Conservation (phyloP, 2,797 vertebrate species). For the Myripristis murdjan region DNA sequence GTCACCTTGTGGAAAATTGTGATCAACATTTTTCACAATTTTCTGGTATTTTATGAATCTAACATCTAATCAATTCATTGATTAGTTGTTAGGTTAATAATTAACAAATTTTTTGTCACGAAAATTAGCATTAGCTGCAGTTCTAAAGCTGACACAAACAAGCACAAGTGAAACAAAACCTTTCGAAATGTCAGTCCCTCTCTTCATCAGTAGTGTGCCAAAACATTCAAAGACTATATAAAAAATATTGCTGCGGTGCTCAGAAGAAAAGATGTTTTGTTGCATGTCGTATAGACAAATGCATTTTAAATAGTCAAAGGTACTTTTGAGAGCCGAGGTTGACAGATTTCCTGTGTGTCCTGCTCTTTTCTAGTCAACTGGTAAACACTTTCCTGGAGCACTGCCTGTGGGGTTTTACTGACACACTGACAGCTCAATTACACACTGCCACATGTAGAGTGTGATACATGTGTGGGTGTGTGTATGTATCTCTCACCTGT, state of each 20-base stretch:
- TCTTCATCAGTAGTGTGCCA: slow-evolving; percentile 30
- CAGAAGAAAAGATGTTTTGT: slow-evolving; percentile 2
- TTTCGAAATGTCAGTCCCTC: slow-evolving; percentile 11
- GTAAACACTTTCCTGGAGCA: slow-evolving; percentile 32
- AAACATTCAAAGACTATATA: slow-evolving; percentile 18
- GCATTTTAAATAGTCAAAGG: neutral
- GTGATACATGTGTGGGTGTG: neutral
- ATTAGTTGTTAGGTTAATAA: too few species aligned
- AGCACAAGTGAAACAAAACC: slow-evolving; percentile 31
- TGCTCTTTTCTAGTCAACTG: neutral
- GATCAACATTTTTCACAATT: too few species aligned
- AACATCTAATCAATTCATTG: too few species aligned
- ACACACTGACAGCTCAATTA: slow-evolving; percentile 30
- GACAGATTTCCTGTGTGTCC: neutral
- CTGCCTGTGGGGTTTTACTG: slow-evolving; percentile 20
- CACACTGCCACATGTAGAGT: slow-evolving; percentile 2
- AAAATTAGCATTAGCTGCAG: too few species aligned
- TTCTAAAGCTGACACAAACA: slow-evolving; percentile 38
- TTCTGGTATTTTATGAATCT: too few species aligned
- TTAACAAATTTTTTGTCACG: too few species aligned
- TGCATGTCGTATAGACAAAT: neutral
- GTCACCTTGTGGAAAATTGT: too few species aligned
- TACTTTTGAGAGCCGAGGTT: neutral
- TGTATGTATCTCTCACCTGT: slow-evolving; percentile 87
- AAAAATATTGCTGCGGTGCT: slow-evolving; percentile 6